Percentiles rank a stretch among this genome's conserved stretches.
Evolutionary conservation across 2,888 invertebrate species (phyloP).

Genomic region (Poecilus cupreus): DNA sequence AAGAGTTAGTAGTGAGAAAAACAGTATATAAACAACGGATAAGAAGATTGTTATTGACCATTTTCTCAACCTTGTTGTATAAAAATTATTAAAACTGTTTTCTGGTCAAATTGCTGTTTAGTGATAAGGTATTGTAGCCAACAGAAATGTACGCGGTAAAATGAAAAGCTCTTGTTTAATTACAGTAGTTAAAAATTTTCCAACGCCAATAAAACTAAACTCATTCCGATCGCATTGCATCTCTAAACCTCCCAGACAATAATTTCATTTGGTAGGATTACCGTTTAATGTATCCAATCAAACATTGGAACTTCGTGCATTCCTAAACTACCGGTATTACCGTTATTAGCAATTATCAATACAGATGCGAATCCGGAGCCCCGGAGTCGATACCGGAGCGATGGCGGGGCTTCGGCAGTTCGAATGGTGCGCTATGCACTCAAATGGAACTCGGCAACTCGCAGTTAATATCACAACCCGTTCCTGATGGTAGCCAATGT

Average conservation of each 20-base stretch:
- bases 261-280: constrained; percentile 6
- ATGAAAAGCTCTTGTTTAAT: no score
- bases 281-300: background rate
- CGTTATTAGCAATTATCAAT: constrained; percentile 26
- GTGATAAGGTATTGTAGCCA: no score
- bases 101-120: no score
- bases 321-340: background rate
- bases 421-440: background rate
- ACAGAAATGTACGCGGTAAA: no score
- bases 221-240: no score
- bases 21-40: no score
- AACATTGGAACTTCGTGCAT: background rate
- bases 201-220: no score
- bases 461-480: background rate
- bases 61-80: no score
- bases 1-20: no score
- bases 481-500: background rate
- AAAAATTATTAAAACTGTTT: no score
- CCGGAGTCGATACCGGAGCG: background rate
- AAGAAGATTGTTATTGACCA: no score
- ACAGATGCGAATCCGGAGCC: background rate
- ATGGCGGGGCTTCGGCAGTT: background rate
- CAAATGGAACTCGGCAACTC: background rate
- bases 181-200: no score
- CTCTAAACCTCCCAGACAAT: background rate